Base-by-base conservation (phyloP, 1,140 invertebrate genomes). In the Patella vulgata region DNA sequence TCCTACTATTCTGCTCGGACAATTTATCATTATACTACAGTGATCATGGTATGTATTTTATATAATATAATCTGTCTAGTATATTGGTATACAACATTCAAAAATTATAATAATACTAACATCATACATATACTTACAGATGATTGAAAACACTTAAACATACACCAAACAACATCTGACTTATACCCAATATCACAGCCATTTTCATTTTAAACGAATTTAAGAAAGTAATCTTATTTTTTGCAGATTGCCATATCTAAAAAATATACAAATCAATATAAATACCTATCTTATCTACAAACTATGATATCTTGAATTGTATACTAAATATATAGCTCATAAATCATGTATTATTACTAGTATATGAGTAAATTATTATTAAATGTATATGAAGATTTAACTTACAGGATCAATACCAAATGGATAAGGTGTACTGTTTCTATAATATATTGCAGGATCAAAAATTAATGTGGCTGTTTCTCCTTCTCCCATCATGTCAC, bases 131-230 rank as follows among this genome's bases (percentile, higher is more conserved):
- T 6, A 74, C 80, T 78, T 69, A 82, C 79, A 80, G 78, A 83
- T 96, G 93, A 85, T 99, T 99, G 55, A 92, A 88, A 27, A 96
- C 88, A 70, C 92, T 93, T 73, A 98, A 89, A 74, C 89, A 88
- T 2, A 98, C 91, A 60, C 96, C 97, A 80, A 99, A 97, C 51
- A 95, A 89, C 97, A 99, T 99, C 82, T 99, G 97, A 47, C 90
- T 81, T 1, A 99, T 93, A 56, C 96, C 97, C 70, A 97, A 89
- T 66, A 98, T 95, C 62, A 99, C 94, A n/a, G 96, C 97, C 52
- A 97, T 86, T 82, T 99, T 99, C 97, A 99, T 99, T 87, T 99
- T 99, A 85, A 93, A 97, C 0, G 95, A 96, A 86, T 99, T 99
- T 25, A 95, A 85, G 86, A 98, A 98, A 56, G 94, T 91, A 71